Evolutionary conservation across 2,888 invertebrate genomes (phyloP).

Genomic region (Boloria selene): DNA sequence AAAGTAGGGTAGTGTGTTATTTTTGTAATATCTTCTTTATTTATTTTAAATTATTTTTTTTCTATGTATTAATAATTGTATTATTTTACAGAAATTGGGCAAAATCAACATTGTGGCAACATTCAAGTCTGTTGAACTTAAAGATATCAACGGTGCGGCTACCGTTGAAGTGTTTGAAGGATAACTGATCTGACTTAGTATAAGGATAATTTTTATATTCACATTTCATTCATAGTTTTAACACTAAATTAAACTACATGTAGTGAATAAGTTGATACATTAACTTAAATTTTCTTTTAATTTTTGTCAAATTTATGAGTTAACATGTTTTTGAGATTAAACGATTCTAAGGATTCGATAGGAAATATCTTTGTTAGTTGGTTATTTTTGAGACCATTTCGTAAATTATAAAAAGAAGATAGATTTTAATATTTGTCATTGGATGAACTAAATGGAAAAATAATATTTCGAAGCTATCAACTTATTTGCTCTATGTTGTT

Average conservation of each 20-base stretch:
- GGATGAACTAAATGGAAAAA: too few species aligned
- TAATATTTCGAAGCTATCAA: too few species aligned
- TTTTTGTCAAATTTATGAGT: not conserved
- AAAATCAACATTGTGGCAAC: conserved; percentile 86
- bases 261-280: not conserved
- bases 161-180: conserved; percentile 81
- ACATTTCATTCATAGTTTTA: conserved; percentile 22
- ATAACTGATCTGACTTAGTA: conserved; percentile 42
- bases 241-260: not conserved
- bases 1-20: too few species aligned
- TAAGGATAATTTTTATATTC: not conserved
- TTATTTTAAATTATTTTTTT: too few species aligned
- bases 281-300: not conserved
- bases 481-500: too few species aligned
- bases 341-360: too few species aligned
- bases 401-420: too few species aligned
- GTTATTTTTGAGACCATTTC: too few species aligned
- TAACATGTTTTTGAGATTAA: too few species aligned
- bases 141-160: conserved; percentile 87
- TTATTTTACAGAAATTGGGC: conserved; percentile 76
- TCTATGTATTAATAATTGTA: not conserved
- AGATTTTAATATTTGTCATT: too few species aligned
- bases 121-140: conserved; percentile 86
- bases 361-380: too few species aligned
- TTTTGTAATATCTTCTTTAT: too few species aligned